These are phyloP conservation scores for Nyctibius bracteatus DNA, from an alignment of 2,113 vertebrate species.

Conservation along the genomic window DNA sequence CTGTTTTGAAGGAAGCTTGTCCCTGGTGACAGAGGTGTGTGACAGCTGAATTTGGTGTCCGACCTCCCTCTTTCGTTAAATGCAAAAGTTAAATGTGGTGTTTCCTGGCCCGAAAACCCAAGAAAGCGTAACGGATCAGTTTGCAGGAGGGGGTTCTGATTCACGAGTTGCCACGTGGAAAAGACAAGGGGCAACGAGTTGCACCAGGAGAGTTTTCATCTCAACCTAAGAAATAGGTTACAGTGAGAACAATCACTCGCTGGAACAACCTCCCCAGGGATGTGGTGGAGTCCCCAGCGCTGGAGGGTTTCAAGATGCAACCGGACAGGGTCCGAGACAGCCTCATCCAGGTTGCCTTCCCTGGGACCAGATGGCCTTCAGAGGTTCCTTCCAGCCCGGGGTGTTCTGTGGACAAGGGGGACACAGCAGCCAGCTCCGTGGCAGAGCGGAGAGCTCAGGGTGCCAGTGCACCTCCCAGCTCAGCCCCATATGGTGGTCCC, in stretches of 20 bases:
- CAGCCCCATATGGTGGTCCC: background rate
- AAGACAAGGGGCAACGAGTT: background rate
- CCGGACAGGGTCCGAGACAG: no score
- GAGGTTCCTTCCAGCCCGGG: background rate
- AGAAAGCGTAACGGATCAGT: background rate
- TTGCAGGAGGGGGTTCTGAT: background rate
- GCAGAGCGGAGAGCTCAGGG: background rate
- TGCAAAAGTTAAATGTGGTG: background rate
- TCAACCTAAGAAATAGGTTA: background rate
- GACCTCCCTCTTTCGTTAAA: fast-evolving
- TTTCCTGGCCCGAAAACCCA: background rate
- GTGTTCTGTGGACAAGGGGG: no score
- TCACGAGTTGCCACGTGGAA: background rate
- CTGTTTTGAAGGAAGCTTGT: background rate
- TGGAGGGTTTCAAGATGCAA: background rate
- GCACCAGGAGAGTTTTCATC: background rate
- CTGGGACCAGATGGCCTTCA: background rate
- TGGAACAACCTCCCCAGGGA: background rate
- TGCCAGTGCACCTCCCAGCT: no score
- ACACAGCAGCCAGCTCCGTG: background rate
- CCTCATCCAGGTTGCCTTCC: background rate
- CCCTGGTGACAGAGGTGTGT: background rate
- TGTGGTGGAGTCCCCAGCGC: no score
- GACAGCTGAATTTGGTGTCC: fast-evolving
- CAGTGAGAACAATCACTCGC: background rate